phyloP scores from a whole-genome alignment of 2,797 vertebrate genomes.

The Pangasius macronema region DNA sequence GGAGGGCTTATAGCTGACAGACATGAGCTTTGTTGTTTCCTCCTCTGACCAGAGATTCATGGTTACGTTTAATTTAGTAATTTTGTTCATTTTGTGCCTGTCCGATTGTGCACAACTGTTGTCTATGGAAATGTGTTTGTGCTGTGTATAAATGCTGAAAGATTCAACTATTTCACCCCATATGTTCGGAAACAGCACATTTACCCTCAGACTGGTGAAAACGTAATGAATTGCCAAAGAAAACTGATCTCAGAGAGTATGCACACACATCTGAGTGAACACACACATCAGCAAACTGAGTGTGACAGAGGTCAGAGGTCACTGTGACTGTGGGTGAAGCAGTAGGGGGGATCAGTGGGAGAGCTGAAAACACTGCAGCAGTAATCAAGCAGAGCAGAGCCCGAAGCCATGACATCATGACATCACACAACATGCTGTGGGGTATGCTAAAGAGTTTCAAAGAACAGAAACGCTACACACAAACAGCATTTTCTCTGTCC shows the following conservation, averaged over 20 bases:
- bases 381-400: conserved; percentile 6
- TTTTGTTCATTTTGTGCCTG: not conserved
- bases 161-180: not conserved
- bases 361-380: not conserved
- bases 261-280: not conserved
- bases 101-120: not conserved
- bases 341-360: not conserved
- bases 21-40: not conserved
- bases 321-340: not conserved
- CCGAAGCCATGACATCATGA: not conserved
- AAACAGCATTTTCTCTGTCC: not conserved
- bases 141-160: not conserved
- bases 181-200: not conserved
- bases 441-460: not conserved
- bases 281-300: conserved; percentile 12
- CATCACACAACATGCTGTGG: not conserved
- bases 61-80: not conserved
- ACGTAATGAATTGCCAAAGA: not conserved
- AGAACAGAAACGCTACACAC: not conserved
- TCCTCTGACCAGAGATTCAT: not conserved
- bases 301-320: conserved; percentile 24
- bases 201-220: not conserved
- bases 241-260: not conserved
- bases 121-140: not conserved
- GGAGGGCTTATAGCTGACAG: not conserved